Base-by-base conservation (phyloP, 2,888 invertebrate species). In the Altica lythri region DNA sequence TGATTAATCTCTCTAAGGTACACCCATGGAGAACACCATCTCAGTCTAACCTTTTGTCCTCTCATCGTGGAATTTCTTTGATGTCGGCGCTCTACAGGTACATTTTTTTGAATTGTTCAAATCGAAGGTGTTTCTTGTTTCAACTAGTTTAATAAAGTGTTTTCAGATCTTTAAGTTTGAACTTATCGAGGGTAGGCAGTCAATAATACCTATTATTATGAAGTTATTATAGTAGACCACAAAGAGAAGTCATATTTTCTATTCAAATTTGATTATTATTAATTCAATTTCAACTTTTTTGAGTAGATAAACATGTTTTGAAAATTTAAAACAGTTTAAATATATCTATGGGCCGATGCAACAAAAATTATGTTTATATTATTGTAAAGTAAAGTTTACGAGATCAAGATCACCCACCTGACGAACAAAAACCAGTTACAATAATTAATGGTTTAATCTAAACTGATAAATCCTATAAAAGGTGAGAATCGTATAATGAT, bases 71-170 rank as follows among this genome's bases (percentile, higher is more conserved):
- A 35, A 47, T 49, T 18, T 37, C 61, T 63, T 62, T 64, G 60
- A 61, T 59, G 59, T 62, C 52, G 58, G 62, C 60, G 60, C 51
- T 54, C 46, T 35, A 58, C 63, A 65, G 65, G 63, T 65, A 63
- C 62, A 65, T 61, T 62, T 64, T n/a, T 64, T 63, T 51, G 63
- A 63, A 64, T 65, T 63, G 61, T 63, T 62, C 47, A 49, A 61
- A 22, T 45, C 48, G 58, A 51, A 65, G 60, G 65, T 61, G 58
- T 62, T 60, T 60, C 60, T 60, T 58, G 60, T 58, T 58, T 56
- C 60, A 51, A 62, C 58, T 57, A 53, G 58, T 61, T 49, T 55
- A 57, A 56, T 62, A 49, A 55, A 59, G 54, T 57, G 56, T 62
- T 58, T 55, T 48, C 25, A 42, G 30, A 59, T 59, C 56, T 45